Base-by-base conservation (phyloP, 2,797 vertebrate species). In the Pampus argenteus region DNA sequence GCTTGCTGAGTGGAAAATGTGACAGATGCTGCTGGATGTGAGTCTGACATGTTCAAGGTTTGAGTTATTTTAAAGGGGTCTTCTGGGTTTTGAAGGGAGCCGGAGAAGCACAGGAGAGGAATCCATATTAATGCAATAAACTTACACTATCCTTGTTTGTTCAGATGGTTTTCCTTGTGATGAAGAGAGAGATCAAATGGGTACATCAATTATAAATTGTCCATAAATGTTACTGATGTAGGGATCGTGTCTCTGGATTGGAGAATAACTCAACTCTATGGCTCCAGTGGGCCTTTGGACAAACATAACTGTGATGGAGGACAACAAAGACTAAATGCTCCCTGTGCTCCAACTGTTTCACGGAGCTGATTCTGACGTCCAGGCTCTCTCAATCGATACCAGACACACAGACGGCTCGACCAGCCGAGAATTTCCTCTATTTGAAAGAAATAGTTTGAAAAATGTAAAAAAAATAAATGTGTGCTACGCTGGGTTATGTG, bases 181-280 rank as follows among this genome's bases (percentile, higher is more conserved):
- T 71, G 74, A 82, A 79, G 86, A 83, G 86, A 38, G 90, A 92
- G 92, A 93, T 92, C 92, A 93, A 93, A 93, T 90, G 86, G 86
- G 80, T 88, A 90, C 91, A 91, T 93, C 90, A 84, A 85, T 93
- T 89, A 79, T 90, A 90, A 93, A 94, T 90, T 76, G 90, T 88
- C 89, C 92, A 83, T 94, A 89, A 91, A 94, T 65, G 88, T 94
- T 91, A 92, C 90, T 91, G 91, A 94, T 94, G 94, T 91, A 84
- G 90, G 83, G 75, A 82, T 88, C 51, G 61, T 83, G n/a, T 87
- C 88, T 83, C 85, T 64, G 88, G 80, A 80, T 77, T 62, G 79
- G 79, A 87, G 88, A 92, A 93, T 94, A 94, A 93, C 89, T 94
- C 92, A 91, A 76, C 31, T 91, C 88, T 84, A 94, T 74, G 86